Conservation (phyloP, 1,140 invertebrate species). For the Uloborus diversus region DNA sequence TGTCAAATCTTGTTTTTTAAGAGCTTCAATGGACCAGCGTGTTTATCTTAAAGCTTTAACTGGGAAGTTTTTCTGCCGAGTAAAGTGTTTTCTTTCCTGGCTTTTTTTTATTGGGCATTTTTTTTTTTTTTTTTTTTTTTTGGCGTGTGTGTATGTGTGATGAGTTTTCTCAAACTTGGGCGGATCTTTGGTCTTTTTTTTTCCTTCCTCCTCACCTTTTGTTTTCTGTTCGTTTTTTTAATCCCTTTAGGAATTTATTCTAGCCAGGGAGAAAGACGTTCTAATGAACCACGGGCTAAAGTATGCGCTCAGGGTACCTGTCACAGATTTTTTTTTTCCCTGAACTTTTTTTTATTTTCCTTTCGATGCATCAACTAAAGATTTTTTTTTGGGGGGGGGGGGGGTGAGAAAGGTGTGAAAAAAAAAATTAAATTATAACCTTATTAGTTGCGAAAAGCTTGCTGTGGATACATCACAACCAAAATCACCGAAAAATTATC, state of each 20-base stretch:
- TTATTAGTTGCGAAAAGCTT: no score
- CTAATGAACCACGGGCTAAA: constrained; percentile 30
- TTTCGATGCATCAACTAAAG: no score
- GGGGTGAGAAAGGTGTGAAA: no score
- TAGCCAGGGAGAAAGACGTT: constrained; percentile 5
- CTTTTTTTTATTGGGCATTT: background rate
- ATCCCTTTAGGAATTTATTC: constrained; percentile 24
- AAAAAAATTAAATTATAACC: no score
- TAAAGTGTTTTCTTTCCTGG: background rate
- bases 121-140: background rate
- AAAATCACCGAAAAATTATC: no score
- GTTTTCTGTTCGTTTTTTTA: background rate
- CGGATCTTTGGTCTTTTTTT: background rate
- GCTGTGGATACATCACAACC: no score
- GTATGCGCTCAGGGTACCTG: background rate
- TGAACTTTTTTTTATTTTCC: no score
- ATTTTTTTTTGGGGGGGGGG: no score
- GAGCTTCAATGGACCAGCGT: constrained; percentile 6
- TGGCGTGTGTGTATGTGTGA: no score
- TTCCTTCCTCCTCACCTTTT: no score
- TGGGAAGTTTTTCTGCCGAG: background rate
- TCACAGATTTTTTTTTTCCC: no score
- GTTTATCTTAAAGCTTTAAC: constrained; percentile 39
- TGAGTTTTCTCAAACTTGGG: no score
- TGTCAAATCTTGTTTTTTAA: constrained; percentile 45